phyloP scores from a whole-genome alignment of 2,113 vertebrate genomes.

The Neogale vison region DNA sequence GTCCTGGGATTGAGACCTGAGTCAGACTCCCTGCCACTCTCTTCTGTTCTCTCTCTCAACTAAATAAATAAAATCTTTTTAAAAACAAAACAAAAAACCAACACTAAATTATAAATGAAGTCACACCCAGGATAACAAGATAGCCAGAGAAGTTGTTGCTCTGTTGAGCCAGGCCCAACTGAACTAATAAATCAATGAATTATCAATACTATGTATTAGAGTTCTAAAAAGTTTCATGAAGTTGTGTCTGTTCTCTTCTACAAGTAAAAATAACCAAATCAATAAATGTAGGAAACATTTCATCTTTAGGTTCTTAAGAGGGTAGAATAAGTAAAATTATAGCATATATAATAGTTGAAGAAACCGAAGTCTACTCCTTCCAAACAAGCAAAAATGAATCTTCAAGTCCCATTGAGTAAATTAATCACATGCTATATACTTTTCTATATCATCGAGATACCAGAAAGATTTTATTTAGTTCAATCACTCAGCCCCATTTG shows the following conservation, averaged over 20 bases:
- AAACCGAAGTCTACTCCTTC: neutral
- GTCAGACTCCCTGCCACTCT: neutral
- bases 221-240: neutral
- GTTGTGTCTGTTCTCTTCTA: neutral
- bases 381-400: neutral
- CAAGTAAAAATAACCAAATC: slow-evolving; percentile 41
- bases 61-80: neutral
- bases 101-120: neutral
- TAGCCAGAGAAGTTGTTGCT: neutral
- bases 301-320: neutral
- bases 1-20: neutral
- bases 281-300: slow-evolving; percentile 3
- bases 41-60: neutral
- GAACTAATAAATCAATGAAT: slow-evolving; percentile 29
- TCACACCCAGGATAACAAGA: neutral
- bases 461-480: neutral
- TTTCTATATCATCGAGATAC: neutral
- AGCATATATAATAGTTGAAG: neutral
- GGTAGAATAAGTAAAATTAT: neutral
- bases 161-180: neutral
- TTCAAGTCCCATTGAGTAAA: neutral
- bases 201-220: neutral
- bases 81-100: neutral
- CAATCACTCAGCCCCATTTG: neutral
- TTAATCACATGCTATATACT: neutral